phyloP scores from a whole-genome alignment of 2,888 invertebrate species.

The Auanema freiburgensis region DNA sequence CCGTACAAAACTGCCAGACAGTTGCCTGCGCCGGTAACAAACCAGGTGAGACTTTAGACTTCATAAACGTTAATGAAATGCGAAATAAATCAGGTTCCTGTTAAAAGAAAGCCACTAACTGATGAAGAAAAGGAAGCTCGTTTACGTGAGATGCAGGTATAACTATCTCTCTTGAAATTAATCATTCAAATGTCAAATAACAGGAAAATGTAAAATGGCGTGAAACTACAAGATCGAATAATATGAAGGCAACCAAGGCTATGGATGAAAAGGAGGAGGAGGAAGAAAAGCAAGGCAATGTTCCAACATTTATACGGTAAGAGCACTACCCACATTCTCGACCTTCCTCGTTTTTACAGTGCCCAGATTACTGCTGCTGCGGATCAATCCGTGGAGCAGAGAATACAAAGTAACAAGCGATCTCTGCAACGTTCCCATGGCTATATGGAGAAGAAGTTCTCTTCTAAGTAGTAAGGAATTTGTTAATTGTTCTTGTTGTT shows the following conservation, averaged over 20 bases:
- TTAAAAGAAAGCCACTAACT: slow-evolving; percentile 24
- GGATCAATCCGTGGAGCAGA: slow-evolving; percentile 39
- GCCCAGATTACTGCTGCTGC: slow-evolving; percentile 32
- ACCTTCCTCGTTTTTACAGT: slow-evolving; percentile 25
- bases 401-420: slow-evolving; percentile 39
- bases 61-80: too few species aligned
- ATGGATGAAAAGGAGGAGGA: slow-evolving; percentile 33
- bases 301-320: slow-evolving; percentile 39
- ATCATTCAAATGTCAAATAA: slow-evolving; percentile 4
- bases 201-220: slow-evolving; percentile 48
- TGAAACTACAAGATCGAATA: slow-evolving; percentile 23
- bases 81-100: too few species aligned
- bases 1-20: too few species aligned
- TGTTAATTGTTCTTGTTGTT: slow-evolving; percentile 9
- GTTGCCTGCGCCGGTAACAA: too few species aligned
- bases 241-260: slow-evolving; percentile 21
- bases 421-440: slow-evolving; percentile 40
- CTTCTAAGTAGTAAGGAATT: slow-evolving; percentile 22
- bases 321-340: not conserved
- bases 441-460: slow-evolving; percentile 46
- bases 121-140: slow-evolving; percentile 41
- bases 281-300: slow-evolving; percentile 32
- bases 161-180: not conserved
- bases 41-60: too few species aligned
- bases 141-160: slow-evolving; percentile 47